phyloP scores from a whole-genome alignment of 2,797 vertebrate genomes.

The Mycteria americana region DNA sequence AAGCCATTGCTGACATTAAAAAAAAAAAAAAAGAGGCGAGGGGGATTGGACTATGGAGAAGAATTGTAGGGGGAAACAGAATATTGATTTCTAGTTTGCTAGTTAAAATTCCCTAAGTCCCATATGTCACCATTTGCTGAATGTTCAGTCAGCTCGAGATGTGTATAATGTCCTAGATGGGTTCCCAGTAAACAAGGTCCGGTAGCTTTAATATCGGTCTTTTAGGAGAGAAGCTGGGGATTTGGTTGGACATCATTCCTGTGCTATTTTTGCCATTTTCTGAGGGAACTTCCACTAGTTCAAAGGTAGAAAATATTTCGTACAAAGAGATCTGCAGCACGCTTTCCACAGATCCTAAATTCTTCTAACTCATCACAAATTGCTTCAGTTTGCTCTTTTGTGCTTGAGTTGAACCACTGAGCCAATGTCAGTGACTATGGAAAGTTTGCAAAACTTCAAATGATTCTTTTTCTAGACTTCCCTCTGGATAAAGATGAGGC shows the following conservation, averaged over 20 bases:
- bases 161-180: not conserved
- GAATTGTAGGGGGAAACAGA: not conserved
- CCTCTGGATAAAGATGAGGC: not conserved
- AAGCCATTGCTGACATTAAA: not conserved
- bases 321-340: not conserved
- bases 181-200: not conserved
- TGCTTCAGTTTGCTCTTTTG: not conserved
- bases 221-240: not conserved
- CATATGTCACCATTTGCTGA: not conserved
- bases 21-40: not conserved
- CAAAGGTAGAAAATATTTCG: not conserved
- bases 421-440: not conserved
- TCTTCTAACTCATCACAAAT: not conserved
- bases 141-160: not conserved
- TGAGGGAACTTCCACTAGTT: not conserved
- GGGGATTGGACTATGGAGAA: not conserved
- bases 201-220: rapidly evolving
- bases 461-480: not conserved
- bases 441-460: not conserved
- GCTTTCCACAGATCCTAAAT: not conserved
- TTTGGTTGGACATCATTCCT: not conserved
- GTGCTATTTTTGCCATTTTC: not conserved
- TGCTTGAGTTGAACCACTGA: not conserved
- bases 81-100: not conserved
- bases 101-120: not conserved